A percentile compares a stretch with the other conserved stretches of the same genome.
phyloP scores from a whole-genome alignment of 2,113 vertebrate species.

The Eira barbara region DNA sequence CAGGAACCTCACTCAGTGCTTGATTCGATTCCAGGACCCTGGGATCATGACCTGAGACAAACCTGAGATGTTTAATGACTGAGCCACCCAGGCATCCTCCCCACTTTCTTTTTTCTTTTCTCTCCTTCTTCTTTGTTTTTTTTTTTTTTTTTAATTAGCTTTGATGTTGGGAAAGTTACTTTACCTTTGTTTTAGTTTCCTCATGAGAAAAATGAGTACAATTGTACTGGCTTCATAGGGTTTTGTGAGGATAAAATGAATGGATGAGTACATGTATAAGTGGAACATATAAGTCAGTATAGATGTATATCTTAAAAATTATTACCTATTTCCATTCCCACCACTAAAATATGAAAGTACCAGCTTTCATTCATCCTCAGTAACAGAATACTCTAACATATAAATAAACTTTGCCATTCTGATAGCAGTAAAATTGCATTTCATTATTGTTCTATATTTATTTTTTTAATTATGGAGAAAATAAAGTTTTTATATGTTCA shows the following conservation, averaged over 20 bases:
- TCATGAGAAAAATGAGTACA: not conserved
- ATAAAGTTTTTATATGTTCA: not conserved
- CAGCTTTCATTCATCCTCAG: not conserved
- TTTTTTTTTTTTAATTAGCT: not conserved
- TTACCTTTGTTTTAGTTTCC: not conserved
- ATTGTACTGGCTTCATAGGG: not conserved
- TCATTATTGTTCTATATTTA: not conserved
- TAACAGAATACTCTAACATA: not conserved
- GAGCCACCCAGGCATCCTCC: not conserved
- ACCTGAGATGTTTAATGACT: not conserved
- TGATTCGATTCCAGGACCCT: not conserved
- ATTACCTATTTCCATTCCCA: not conserved
- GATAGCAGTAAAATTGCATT: not conserved
- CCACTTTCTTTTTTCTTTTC: not conserved
- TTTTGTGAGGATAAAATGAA: not conserved
- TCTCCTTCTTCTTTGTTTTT: not conserved
- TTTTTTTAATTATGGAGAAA: not conserved
- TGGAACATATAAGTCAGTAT: not conserved
- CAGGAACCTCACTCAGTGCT: not conserved
- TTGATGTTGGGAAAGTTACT: not conserved
- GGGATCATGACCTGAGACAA: not conserved
- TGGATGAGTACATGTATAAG: not conserved
- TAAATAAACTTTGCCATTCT: not conserved
- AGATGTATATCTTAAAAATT: not conserved
- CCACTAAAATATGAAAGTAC: not conserved